These are phyloP conservation scores for Gryllus longicercus DNA, from an alignment of 2,888 invertebrate genomes.

Conservation along the genomic window DNA sequence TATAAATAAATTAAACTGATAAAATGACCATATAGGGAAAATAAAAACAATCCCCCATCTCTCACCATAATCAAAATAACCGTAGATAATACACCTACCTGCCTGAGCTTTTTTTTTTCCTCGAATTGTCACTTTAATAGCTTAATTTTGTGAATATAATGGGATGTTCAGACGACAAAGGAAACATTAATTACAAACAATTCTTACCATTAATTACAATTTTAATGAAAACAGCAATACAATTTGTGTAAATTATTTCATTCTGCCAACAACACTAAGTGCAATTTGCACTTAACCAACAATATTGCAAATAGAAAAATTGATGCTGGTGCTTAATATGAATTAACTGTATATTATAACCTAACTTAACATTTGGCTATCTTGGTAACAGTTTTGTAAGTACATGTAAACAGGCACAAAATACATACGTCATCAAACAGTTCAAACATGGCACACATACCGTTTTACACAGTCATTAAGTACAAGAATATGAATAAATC, in stretches of 20 bases:
- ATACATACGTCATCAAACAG: background rate
- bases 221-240: constrained; percentile 17
- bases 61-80: no score
- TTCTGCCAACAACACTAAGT: constrained; percentile 7
- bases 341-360: background rate
- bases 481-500: background rate
- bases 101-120: no score
- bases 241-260: constrained; percentile 10
- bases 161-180: background rate
- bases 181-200: background rate
- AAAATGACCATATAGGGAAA: no score
- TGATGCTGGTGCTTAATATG: constrained; percentile 2
- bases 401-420: background rate
- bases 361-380: background rate
- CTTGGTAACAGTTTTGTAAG: background rate
- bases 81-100: no score
- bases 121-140: no score
- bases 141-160: no score
- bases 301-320: constrained; percentile 11
- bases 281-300: constrained; percentile 11
- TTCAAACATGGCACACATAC: background rate
- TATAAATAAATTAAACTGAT: no score
- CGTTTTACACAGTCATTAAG: constrained; percentile 1
- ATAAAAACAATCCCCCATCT: no score
- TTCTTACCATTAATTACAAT: background rate